phyloP scores from a whole-genome alignment of 2,797 vertebrate species.

The Pitangus sulphuratus region DNA sequence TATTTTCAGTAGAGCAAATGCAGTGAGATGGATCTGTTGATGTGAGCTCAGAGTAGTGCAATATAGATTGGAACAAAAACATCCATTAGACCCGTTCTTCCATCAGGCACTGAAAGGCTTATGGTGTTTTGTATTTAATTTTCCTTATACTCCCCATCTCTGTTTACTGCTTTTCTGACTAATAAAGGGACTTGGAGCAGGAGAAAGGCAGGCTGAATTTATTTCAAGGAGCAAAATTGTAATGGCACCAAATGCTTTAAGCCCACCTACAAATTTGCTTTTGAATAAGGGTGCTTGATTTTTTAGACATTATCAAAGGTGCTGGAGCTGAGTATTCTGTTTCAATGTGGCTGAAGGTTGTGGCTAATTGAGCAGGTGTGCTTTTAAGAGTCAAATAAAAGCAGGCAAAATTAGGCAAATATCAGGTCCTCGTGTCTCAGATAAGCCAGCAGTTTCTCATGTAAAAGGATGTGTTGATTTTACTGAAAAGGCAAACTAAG shows the following conservation, averaged over 20 bases:
- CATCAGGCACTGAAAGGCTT: background rate
- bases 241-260: background rate
- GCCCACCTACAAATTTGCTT: background rate
- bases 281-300: background rate
- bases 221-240: background rate
- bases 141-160: background rate
- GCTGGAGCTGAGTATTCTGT: background rate
- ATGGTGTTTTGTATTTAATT: background rate
- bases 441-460: background rate
- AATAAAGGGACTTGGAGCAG: background rate
- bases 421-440: rapidly evolving
- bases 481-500: background rate
- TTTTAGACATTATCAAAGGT: background rate
- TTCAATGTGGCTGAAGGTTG: background rate
- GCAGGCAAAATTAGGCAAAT: background rate
- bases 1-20: background rate
- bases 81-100: background rate
- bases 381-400: background rate
- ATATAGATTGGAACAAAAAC: background rate
- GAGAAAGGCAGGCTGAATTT: background rate
- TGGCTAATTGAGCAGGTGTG: background rate
- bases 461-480: background rate
- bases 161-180: background rate
- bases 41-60: background rate
- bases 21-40: background rate